Evolutionary conservation across 2,888 invertebrate species (phyloP).

Genomic region (Thecophora atra): DNA sequence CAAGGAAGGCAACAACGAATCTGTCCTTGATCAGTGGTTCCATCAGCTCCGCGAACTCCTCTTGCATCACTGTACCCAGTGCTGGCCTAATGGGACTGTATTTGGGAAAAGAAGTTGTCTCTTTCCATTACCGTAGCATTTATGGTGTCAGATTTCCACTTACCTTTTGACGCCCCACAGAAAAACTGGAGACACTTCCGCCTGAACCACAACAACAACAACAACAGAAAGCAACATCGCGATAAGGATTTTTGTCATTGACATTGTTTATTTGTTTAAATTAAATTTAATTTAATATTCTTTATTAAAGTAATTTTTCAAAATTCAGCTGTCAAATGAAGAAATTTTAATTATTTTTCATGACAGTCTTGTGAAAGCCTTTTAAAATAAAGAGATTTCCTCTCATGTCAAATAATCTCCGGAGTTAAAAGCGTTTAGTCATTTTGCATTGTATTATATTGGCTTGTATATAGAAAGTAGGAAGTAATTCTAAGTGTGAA

Average conservation of each 20-base stretch:
- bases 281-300: slow-evolving; percentile 41
- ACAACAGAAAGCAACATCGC: slow-evolving; percentile 54
- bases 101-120: neutral
- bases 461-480: no score
- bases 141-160: no score
- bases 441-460: no score
- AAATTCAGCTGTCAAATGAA: slow-evolving; percentile 57
- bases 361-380: slow-evolving; percentile 63
- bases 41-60: slow-evolving; percentile 52
- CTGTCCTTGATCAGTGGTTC: slow-evolving; percentile 55
- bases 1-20: slow-evolving; percentile 67
- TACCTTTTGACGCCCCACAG: slow-evolving; percentile 69
- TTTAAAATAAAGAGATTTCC: no score
- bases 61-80: slow-evolving; percentile 52
- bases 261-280: slow-evolving; percentile 41
- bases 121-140: no score
- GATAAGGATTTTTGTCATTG: slow-evolving; percentile 53
- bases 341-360: slow-evolving; percentile 53
- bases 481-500: no score
- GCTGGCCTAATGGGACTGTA: slow-evolving; percentile 54
- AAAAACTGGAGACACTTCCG: slow-evolving; percentile 70
- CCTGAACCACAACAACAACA: slow-evolving; percentile 54
- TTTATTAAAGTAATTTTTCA: slow-evolving; percentile 30
- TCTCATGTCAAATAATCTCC: no score
- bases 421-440: no score